Evolutionary conservation across 1,140 invertebrate species (phyloP).

Genomic region (Penaeus chinensis): DNA sequence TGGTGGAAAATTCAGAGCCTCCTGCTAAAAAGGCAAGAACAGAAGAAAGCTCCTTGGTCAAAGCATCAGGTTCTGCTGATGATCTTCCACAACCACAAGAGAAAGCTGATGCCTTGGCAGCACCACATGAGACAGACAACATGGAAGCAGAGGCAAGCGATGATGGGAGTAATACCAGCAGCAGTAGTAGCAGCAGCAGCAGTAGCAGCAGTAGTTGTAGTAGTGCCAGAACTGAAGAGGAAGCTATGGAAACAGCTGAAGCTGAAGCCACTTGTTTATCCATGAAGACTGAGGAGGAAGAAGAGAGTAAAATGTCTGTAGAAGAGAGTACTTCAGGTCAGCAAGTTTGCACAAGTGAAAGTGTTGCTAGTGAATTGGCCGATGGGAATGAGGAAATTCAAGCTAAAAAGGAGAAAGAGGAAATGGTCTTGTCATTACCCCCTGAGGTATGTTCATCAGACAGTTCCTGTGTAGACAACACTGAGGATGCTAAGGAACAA

Average conservation of each 20-base stretch:
- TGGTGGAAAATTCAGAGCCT: conserved; percentile 28
- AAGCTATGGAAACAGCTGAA: conserved; percentile 20
- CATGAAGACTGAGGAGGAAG: not conserved
- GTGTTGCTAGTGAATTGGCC: not conserved
- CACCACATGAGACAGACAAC: not conserved
- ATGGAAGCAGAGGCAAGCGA: conserved; percentile 33
- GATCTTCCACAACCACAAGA: conserved; percentile 6
- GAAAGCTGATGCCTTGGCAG: not conserved
- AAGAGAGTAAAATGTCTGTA: conserved; percentile 1
- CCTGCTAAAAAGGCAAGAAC: conserved; percentile 30
- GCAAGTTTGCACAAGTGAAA: conserved; percentile 34
- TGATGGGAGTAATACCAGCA: not conserved
- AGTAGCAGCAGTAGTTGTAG: conserved; percentile 21
- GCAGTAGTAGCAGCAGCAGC: conserved; percentile 3
- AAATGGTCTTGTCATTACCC: conserved; percentile 17
- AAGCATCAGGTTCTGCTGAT: not conserved
- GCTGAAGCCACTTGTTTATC: conserved; percentile 23
- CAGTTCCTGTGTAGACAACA: conserved; percentile 1
- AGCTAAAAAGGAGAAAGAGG: not conserved
- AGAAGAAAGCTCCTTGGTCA: not conserved
- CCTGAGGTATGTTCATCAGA: conserved; percentile 49
- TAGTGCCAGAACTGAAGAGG: conserved; percentile 29
- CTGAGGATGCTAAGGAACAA: conserved; percentile 13
- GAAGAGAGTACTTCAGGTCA: conserved; percentile 14
- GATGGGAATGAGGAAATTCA: not conserved